Base-by-base conservation (phyloP, 53 echinoderm and acorn worm species). In the Crossaster papposus region DNA sequence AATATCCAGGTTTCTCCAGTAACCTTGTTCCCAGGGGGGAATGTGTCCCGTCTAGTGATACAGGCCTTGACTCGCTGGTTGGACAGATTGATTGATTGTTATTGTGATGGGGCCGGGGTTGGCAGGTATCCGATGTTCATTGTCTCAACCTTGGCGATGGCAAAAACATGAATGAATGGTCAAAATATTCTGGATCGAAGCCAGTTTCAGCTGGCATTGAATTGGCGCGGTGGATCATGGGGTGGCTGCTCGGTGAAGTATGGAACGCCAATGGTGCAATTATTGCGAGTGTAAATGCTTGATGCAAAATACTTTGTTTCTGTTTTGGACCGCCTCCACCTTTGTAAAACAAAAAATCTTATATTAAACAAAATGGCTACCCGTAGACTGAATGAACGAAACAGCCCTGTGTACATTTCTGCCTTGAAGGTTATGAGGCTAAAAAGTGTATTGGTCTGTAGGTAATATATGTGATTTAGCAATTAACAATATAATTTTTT, bases 121-220 rank as follows among this genome's bases (percentile, higher is more conserved):
- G 51, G 31, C 53, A 52, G 53, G 26, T 52, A 51, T 23, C 33
- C 78, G 14, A 28, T 29, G 15, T 14, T n/a, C 22, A 31, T 79
- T 6, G 55, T 79, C 53, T 44, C 50, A 51, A 79, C 79, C 79
- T 79, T 79, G 58, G 58, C 17, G 58, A 58, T 79, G 26, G 78
- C 33, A 17, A 17, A 52, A 79, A 79, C 79, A 79, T 79, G 79
- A 79, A 79, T 79, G 79, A 30, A 53, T n/a, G n/a, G n/a, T 79
- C 24, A 26, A 79, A 29, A 53, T 54, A 50, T 51, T 15, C 29
- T 17, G 54, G 18, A 53, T 26, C 17, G 18, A 7, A 15, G 31
- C 18, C 30, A 79, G 52, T 33, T 33, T 44, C n/a, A 52, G 8
- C 17, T 58, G 58, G 58, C 22, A 15, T 58, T 58, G 15, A 58